These are phyloP conservation scores for Solenopsis invicta DNA, from an alignment of 1,140 invertebrate genomes.

Conservation along the genomic window DNA sequence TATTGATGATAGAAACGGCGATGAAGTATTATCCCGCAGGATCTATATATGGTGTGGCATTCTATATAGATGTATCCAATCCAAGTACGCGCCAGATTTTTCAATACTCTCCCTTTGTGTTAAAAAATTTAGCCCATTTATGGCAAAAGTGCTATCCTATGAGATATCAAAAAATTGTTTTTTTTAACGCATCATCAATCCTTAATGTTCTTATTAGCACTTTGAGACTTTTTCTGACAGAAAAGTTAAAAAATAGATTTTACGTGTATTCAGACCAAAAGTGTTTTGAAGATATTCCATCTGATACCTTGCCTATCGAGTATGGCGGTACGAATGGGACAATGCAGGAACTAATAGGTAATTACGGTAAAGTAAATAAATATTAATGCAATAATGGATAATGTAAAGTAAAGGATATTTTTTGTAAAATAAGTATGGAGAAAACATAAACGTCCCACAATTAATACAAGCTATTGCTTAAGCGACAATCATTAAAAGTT, in stretches of 20 bases:
- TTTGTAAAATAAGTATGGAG: background rate
- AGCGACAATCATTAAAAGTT: too few species aligned
- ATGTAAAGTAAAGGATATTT: background rate
- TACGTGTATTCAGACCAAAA: slow-evolving; percentile 84
- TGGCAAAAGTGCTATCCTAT: background rate
- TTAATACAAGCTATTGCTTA: slow-evolving; percentile 56
- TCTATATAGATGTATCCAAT: background rate
- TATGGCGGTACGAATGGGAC: background rate
- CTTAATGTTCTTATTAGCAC: slow-evolving; percentile 89
- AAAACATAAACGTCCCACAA: slow-evolving; percentile 68
- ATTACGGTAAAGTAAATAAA: slow-evolving; percentile 63
- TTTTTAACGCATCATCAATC: background rate
- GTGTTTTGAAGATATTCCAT: background rate
- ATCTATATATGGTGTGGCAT: background rate
- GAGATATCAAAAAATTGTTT: background rate
- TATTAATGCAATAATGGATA: background rate
- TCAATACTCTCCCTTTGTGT: background rate
- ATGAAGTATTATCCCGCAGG: background rate
- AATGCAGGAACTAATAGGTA: background rate
- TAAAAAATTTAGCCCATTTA: background rate
- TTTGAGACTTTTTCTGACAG: slow-evolving; percentile 91
- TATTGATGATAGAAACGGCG: slow-evolving; percentile 88
- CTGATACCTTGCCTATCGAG: background rate
- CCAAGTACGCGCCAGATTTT: background rate
- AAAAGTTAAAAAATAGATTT: slow-evolving; percentile 89